These are phyloP conservation scores for Tipula lateralis DNA, from an alignment of 2,888 invertebrate genomes.

Conservation along the genomic window DNA sequence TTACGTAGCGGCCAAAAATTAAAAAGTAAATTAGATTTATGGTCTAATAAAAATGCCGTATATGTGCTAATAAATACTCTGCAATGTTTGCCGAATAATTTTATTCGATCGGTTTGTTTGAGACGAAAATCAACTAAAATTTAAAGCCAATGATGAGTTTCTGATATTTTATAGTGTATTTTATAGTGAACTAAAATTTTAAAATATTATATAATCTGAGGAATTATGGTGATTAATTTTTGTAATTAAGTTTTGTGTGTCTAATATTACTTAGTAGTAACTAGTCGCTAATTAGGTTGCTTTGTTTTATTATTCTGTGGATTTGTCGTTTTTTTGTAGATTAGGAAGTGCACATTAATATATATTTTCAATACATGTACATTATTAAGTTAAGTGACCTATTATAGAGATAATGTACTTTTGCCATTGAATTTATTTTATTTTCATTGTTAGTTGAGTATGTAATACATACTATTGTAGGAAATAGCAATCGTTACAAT, in stretches of 20 bases:
- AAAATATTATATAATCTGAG: neutral
- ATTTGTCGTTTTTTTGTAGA: neutral
- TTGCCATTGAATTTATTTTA: neutral
- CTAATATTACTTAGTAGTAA: neutral
- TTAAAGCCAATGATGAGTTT: neutral
- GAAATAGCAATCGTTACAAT: neutral
- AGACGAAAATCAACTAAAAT: neutral
- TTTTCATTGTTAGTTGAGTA: neutral
- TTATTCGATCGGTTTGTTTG: neutral
- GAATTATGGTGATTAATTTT: neutral
- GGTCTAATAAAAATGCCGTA: neutral
- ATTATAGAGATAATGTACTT: neutral
- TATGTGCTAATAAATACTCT: neutral
- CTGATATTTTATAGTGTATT: neutral
- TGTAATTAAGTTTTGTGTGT: neutral
- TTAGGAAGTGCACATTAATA: neutral
- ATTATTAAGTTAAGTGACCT: neutral
- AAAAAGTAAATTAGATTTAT: neutral
- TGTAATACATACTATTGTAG: neutral
- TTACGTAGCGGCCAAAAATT: neutral
- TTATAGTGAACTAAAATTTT: neutral
- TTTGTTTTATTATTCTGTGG: neutral
- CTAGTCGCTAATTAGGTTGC: neutral
- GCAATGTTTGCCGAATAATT: neutral
- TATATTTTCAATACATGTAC: neutral